These are phyloP conservation scores for Hemitrygon akajei DNA, from an alignment of 2,797 vertebrate species.

Conservation along the genomic window DNA sequence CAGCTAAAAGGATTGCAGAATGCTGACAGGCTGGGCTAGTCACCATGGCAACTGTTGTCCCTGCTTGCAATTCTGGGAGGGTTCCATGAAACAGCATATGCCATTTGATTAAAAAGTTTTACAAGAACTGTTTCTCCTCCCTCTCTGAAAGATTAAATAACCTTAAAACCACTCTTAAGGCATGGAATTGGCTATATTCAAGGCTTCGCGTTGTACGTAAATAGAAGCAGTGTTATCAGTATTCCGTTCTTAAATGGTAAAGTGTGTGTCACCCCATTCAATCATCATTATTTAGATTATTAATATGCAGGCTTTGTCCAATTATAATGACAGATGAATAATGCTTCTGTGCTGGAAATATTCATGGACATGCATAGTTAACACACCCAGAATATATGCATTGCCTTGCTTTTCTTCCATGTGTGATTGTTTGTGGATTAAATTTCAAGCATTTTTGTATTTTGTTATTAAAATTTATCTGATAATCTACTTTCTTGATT, in stretches of 20 bases:
- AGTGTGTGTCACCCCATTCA: neutral
- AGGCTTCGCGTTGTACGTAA: neutral
- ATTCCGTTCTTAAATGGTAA: neutral
- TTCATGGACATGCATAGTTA: neutral
- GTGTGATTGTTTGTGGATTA: neutral
- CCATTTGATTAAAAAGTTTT: conserved; percentile 53
- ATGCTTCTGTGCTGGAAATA: neutral
- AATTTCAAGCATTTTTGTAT: neutral
- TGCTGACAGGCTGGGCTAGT: conserved; percentile 71
- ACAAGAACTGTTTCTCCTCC: conserved; percentile 55
- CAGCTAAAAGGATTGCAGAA: conserved; percentile 64
- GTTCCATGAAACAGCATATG: conserved; percentile 47
- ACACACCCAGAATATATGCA: neutral
- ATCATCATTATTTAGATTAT: too few species aligned
- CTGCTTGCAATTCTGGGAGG: conserved; percentile 55
- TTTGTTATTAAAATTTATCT: neutral
- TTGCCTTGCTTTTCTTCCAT: neutral
- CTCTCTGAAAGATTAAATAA: conserved; percentile 40
- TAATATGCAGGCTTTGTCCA: neutral
- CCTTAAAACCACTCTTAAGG: neutral
- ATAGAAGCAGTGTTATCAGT: neutral
- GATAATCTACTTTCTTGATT: neutral
- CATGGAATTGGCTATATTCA: neutral
- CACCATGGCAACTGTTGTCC: conserved; percentile 71
- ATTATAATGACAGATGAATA: neutral